Percentiles rank a stretch among this genome's conserved stretches.
These are phyloP conservation scores for Troilus luridus DNA, from an alignment of 2,888 invertebrate genomes.

Conservation along the genomic window DNA sequence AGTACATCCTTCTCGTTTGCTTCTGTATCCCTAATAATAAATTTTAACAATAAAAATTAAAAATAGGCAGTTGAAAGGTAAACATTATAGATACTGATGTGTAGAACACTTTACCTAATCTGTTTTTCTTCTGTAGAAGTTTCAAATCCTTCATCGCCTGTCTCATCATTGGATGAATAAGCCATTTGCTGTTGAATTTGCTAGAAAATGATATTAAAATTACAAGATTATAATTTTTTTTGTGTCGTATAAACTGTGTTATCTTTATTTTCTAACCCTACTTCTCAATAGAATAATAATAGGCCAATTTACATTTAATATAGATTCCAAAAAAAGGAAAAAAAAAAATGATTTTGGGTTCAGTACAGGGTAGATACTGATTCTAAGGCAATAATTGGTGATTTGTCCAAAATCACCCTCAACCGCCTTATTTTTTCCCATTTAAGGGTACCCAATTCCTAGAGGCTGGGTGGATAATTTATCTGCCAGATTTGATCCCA, in stretches of 20 bases:
- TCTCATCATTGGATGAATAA: constrained; percentile 71
- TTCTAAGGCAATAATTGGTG: no score
- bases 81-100: background rate
- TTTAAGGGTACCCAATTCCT: no score
- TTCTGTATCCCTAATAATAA: constrained; percentile 63
- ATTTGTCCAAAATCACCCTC: no score
- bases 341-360: no score
- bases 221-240: background rate
- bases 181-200: constrained; percentile 50
- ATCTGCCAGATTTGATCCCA: no score
- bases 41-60: constrained; percentile 12
- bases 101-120: constrained; percentile 74
- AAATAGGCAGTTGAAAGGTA: background rate
- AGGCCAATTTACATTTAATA: background rate
- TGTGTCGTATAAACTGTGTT: background rate
- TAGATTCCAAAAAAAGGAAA: no score
- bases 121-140: constrained; percentile 78
- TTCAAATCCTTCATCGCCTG: constrained; percentile 70
- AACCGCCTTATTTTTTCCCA: no score
- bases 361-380: no score
- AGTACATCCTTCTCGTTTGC: constrained; percentile 64
- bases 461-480: no score
- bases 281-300: background rate
- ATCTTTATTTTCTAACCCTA: background rate
- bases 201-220: background rate